Evolutionary conservation across 2,797 vertebrate genomes (phyloP).

Genomic region (Acrocephalus scirpaceus): DNA sequence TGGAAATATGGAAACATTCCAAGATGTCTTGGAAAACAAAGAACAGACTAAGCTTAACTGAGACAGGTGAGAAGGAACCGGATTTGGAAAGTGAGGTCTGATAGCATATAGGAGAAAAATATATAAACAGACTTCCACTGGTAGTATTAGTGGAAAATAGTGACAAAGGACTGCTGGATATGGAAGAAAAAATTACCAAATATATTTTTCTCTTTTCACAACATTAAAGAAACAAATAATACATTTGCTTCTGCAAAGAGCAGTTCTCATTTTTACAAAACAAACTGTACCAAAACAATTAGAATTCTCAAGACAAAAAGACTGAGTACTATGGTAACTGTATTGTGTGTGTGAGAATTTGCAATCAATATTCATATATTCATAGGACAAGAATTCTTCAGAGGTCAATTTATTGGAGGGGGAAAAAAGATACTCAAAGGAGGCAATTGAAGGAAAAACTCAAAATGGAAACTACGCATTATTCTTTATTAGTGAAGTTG

Average conservation of each 20-base stretch:
- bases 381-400: background rate
- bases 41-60: background rate
- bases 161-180: background rate
- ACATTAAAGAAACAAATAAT: background rate
- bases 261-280: background rate
- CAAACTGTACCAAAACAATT: background rate
- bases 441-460: background rate
- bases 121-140: background rate
- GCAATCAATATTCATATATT: background rate
- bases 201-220: background rate
- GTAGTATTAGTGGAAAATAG: background rate
- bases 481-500: background rate
- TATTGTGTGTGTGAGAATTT: background rate
- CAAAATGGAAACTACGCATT: background rate
- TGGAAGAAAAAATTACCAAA: background rate
- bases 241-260: background rate
- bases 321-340: background rate
- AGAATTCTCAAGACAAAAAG: background rate
- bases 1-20: background rate
- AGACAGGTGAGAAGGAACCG: background rate
- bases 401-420: background rate
- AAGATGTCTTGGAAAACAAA: background rate
- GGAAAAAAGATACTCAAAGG: background rate
- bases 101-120: background rate
- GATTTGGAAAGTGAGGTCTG: background rate